Evolutionary conservation across 2,797 vertebrate genomes (phyloP).

Genomic region (Malacoctenus gilli): DNA sequence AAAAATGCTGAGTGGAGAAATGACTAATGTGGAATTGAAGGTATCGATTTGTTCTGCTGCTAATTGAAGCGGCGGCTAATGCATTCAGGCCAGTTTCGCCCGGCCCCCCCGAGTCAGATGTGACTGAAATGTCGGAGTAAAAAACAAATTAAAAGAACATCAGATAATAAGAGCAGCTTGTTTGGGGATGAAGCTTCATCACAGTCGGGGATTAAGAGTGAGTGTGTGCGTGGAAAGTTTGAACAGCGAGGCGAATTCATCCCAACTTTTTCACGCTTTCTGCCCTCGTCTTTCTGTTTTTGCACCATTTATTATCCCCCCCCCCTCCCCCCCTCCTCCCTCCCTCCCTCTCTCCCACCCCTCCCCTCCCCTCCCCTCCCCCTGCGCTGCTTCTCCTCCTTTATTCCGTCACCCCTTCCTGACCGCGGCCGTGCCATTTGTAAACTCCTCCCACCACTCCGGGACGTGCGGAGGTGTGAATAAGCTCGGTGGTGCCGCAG

Average conservation of each 20-base stretch:
- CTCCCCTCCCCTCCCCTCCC: neutral
- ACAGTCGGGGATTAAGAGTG: neutral
- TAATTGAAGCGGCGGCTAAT: conserved; percentile 49
- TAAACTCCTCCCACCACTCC: conserved; percentile 42
- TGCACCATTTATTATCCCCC: conserved; percentile 17
- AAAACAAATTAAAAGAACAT: conserved; percentile 69
- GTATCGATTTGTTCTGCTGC: conserved; percentile 65
- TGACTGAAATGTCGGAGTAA: conserved; percentile 45
- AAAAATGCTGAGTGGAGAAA: conserved; percentile 48
- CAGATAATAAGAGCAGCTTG: conserved; percentile 53
- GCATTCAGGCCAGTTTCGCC: conserved; percentile 38
- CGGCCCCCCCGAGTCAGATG: conserved; percentile 50
- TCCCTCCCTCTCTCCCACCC: neutral
- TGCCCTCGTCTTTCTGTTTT: neutral
- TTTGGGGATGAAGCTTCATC: conserved; percentile 49
- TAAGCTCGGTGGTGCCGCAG: conserved; percentile 44
- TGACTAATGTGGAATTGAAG: conserved; percentile 70
- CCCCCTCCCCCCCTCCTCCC: neutral
- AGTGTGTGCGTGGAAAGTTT: conserved; percentile 14
- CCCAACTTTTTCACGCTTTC: neutral
- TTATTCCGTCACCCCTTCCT: neutral
- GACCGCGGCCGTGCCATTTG: conserved; percentile 16
- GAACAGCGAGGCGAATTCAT: conserved; percentile 31
- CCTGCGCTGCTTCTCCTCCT: neutral
- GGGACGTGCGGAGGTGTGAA: conserved; percentile 60